A percentile compares a stretch with the other conserved stretches of the same genome.
phyloP scores from a whole-genome alignment of 2,888 invertebrate species.

The Cheilosia pagana region DNA sequence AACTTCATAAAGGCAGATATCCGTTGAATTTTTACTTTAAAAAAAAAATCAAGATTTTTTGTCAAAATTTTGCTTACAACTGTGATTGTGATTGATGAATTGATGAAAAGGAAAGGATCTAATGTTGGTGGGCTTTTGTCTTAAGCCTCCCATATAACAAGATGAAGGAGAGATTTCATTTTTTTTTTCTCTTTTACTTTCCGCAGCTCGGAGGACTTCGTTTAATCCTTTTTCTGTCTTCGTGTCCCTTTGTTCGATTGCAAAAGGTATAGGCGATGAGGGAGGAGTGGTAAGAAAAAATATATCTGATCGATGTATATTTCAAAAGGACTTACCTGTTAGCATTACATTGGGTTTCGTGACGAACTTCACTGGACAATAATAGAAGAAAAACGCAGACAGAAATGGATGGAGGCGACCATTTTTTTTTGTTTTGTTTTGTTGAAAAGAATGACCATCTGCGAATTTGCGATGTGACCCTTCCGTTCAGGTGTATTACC shows the following conservation, averaged over 20 bases:
- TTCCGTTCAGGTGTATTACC: constrained; percentile 49
- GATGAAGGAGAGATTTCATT: constrained; percentile 29
- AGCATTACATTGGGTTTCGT: constrained; percentile 22
- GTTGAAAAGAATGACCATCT: constrained; percentile 45
- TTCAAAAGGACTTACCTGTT: constrained; percentile 40
- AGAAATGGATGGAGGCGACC: neutral
- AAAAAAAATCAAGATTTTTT: constrained; percentile 38
- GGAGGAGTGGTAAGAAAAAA: neutral
- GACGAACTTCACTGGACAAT: constrained; percentile 41
- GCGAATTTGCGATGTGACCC: constrained; percentile 51
- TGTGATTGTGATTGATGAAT: constrained; percentile 66
- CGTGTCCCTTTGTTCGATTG: constrained; percentile 36
- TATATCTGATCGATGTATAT: constrained; percentile 48
- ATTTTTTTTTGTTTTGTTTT: neutral
- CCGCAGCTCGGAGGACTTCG: constrained; percentile 27
- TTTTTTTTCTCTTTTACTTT: constrained; percentile 18
- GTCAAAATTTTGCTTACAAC: constrained; percentile 58
- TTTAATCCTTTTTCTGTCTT: constrained; percentile 60
- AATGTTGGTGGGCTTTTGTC: constrained; percentile 58
- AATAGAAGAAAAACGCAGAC: constrained; percentile 23
- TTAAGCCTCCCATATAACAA: constrained; percentile 50
- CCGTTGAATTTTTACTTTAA: constrained; percentile 8
- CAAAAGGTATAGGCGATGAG: constrained; percentile 1
- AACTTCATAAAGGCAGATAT: constrained; percentile 20
- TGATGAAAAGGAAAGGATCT: constrained; percentile 52